phyloP scores from a whole-genome alignment of 2,113 vertebrate species.

The Nerophis lumbriciformis region DNA sequence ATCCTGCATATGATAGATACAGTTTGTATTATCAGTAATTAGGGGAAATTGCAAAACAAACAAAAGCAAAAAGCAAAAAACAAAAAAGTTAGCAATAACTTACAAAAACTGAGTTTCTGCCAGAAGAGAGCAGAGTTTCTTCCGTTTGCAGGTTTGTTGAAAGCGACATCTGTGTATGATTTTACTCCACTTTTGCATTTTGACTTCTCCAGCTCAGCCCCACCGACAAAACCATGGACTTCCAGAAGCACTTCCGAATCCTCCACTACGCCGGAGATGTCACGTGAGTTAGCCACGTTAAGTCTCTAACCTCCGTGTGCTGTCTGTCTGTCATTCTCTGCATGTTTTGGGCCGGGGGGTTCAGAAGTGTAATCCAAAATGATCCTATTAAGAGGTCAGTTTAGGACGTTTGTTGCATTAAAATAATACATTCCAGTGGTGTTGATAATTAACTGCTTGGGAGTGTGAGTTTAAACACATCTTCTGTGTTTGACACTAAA shows the following conservation, averaged over 20 bases:
- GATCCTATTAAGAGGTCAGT: conserved; percentile 35
- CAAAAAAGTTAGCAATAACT: neutral
- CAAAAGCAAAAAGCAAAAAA: too few species aligned
- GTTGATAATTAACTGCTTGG: neutral
- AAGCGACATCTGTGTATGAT: too few species aligned
- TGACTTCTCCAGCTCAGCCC: conserved; percentile 73
- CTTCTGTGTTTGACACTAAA: neutral
- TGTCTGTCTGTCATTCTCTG: neutral
- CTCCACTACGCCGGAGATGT: conserved; percentile 90
- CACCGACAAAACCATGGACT: conserved; percentile 88
- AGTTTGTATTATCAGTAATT: too few species aligned
- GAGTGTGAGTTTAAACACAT: neutral
- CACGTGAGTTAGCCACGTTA: conserved; percentile 72
- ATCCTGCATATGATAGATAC: too few species aligned
- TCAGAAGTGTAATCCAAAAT: conserved; percentile 12
- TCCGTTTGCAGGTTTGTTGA: neutral
- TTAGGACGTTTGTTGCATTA: conserved; percentile 5
- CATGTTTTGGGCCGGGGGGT: neutral
- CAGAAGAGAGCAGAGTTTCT: conserved; percentile 53
- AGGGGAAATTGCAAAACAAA: too few species aligned
- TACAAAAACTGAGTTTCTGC: neutral
- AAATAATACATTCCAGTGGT: neutral
- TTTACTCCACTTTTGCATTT: neutral
- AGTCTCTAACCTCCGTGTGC: neutral
- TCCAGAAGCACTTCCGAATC: conserved; percentile 86